Evolutionary conservation across 2,888 invertebrate genomes (phyloP).

Genomic region (Nomada fucata): DNA sequence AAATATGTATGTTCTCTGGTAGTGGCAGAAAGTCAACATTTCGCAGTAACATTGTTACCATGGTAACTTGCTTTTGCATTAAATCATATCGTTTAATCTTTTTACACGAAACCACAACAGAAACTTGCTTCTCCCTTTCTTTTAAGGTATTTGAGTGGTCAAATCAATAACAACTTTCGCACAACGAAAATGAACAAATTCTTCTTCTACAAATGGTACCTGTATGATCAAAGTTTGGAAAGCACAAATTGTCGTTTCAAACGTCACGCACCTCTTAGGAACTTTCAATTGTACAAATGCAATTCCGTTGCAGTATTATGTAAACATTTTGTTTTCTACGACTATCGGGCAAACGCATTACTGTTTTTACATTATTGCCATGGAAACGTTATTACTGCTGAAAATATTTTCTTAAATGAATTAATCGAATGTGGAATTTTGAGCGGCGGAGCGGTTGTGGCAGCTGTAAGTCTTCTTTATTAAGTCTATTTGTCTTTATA

Average conservation of each 20-base stretch:
- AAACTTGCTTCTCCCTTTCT: not conserved
- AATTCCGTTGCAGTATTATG: conserved; percentile 66
- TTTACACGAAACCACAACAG: conserved; percentile 22
- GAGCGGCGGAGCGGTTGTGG: conserved; percentile 68
- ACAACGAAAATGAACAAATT: conserved; percentile 24
- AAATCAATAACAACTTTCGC: conserved; percentile 18
- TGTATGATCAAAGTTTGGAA: conserved; percentile 37
- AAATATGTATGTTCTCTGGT: conserved; percentile 40
- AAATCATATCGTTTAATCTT: conserved; percentile 18
- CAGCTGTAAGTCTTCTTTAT: conserved; percentile 56
- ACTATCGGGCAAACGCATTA: conserved; percentile 59
- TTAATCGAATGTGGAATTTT: conserved; percentile 56
- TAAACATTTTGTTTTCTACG: conserved; percentile 47
- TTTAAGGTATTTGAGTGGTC: conserved; percentile 26
- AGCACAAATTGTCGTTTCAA: conserved; percentile 35
- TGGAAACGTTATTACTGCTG: conserved; percentile 73
- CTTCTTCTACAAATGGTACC: conserved; percentile 45
- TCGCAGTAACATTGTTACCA: conserved; percentile 73
- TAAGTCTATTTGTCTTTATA: conserved; percentile 59
- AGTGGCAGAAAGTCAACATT: conserved; percentile 57
- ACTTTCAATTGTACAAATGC: conserved; percentile 71
- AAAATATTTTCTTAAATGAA: conserved; percentile 64
- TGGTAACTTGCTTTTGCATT: conserved; percentile 63
- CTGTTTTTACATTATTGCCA: conserved; percentile 67
- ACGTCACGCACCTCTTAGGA: conserved; percentile 59